Evolutionary conservation across 2,113 vertebrate genomes (phyloP).

Genomic region (Mustela nigripes): DNA sequence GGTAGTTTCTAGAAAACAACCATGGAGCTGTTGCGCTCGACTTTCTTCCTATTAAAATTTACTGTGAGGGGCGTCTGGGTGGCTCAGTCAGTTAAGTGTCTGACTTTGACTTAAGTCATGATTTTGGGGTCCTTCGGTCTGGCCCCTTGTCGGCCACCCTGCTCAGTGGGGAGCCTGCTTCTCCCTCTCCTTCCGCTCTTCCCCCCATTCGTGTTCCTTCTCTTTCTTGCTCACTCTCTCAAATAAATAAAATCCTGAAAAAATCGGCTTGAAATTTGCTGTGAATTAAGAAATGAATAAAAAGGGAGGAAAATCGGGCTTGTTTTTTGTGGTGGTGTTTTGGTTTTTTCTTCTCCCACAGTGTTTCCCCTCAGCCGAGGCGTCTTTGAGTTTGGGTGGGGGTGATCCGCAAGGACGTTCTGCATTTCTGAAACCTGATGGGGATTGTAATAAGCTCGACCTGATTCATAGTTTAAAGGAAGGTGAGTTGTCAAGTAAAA

Average conservation of each 20-base stretch:
- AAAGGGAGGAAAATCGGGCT: background rate
- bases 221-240: background rate
- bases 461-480: background rate
- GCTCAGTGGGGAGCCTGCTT: background rate
- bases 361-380: background rate
- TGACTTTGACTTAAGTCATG: background rate
- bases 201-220: background rate
- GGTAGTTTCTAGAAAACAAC: background rate
- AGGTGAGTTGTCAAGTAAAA: background rate
- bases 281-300: slow-evolving; percentile 39
- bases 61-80: background rate
- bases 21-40: background rate
- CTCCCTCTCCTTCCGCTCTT: background rate
- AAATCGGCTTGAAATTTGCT: background rate
- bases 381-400: background rate
- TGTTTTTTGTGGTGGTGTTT: background rate
- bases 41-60: background rate
- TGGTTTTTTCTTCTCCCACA: background rate
- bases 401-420: slow-evolving; percentile 10
- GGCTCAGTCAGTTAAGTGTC: background rate
- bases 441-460: background rate
- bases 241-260: background rate
- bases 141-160: background rate
- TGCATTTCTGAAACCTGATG: slow-evolving; percentile 26
- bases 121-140: background rate